These are phyloP conservation scores for Peucedramus taeniatus DNA, from an alignment of 2,113 vertebrate genomes.

Conservation along the genomic window DNA sequence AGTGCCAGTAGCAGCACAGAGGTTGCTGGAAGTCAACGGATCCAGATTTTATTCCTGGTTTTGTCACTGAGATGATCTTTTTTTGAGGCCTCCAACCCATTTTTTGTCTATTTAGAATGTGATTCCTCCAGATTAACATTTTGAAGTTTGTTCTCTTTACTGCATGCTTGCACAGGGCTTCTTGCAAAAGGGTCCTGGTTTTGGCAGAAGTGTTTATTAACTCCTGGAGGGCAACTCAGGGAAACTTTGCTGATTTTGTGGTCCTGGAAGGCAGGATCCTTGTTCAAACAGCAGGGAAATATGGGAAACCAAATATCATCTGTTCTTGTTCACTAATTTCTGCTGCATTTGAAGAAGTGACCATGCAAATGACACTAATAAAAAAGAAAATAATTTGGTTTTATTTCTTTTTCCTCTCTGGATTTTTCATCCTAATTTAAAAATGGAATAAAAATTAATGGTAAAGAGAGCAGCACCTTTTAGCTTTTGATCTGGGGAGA, in stretches of 20 bases:
- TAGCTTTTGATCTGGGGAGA: neutral
- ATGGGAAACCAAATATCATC: neutral
- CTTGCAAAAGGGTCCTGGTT: neutral
- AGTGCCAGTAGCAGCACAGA: neutral
- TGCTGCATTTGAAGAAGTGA: neutral
- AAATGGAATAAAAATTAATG: accelerated
- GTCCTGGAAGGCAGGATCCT: neutral
- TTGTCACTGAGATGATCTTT: neutral
- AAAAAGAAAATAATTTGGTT: too few species aligned
- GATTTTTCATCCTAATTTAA: neutral
- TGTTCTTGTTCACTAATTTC: neutral
- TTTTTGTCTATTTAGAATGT: neutral
- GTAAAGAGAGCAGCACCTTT: neutral
- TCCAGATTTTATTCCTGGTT: neutral
- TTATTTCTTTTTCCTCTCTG: too few species aligned
- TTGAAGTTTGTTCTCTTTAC: neutral
- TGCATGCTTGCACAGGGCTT: neutral
- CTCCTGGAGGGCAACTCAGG: neutral
- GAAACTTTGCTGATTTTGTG: neutral
- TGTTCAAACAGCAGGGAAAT: neutral
- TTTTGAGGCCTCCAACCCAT: neutral
- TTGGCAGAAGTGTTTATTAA: neutral
- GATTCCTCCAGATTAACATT: neutral
- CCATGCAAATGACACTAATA: neutral
- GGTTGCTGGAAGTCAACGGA: neutral